Evolutionary conservation across 23 tunicate species (phyloP).

Genomic region (Botrylloides violaceus): DNA sequence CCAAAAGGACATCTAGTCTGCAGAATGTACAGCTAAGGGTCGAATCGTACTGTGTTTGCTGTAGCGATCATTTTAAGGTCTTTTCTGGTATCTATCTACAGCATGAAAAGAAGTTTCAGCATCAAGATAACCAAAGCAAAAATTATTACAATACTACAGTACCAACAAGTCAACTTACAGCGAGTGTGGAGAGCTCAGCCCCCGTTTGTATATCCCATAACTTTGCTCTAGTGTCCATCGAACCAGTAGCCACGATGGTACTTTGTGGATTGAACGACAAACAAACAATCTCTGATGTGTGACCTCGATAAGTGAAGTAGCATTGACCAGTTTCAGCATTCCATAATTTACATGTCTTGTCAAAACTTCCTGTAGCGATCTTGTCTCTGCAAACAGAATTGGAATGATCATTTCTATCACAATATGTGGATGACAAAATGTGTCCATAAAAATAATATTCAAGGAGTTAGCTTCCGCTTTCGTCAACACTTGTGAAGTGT

Average conservation of each 20-base stretch:
- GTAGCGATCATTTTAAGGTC: too few species aligned
- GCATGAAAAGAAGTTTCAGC: too few species aligned
- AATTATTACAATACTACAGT: too few species aligned
- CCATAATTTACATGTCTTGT: conserved; percentile 97
- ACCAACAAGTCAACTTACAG: conserved; percentile 34
- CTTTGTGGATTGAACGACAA: conserved; percentile 94
- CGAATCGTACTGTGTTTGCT: too few species aligned
- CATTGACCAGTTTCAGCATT: conserved; percentile 85
- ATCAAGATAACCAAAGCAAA: too few species aligned
- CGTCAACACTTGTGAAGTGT: too few species aligned
- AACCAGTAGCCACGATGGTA: conserved; percentile 88
- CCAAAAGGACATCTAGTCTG: too few species aligned
- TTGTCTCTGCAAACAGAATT: conserved; percentile 44
- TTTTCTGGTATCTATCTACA: too few species aligned
- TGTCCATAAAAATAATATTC: too few species aligned
- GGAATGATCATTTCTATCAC: background rate
- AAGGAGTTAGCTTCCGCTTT: too few species aligned
- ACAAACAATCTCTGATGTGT: conserved; percentile 94
- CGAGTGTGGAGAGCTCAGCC: conserved; percentile 64
- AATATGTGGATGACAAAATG: too few species aligned
- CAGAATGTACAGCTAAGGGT: too few species aligned
- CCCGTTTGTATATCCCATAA: conserved; percentile 97
- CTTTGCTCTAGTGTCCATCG: conserved; percentile 97
- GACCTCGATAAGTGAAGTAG: conserved; percentile 87
- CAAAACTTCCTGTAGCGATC: conserved; percentile 96